A percentile compares a stretch with the other conserved stretches of the same genome.
Evolutionary conservation across 2,113 vertebrate species (phyloP).

Genomic region (Corynorhinus townsendii): DNA sequence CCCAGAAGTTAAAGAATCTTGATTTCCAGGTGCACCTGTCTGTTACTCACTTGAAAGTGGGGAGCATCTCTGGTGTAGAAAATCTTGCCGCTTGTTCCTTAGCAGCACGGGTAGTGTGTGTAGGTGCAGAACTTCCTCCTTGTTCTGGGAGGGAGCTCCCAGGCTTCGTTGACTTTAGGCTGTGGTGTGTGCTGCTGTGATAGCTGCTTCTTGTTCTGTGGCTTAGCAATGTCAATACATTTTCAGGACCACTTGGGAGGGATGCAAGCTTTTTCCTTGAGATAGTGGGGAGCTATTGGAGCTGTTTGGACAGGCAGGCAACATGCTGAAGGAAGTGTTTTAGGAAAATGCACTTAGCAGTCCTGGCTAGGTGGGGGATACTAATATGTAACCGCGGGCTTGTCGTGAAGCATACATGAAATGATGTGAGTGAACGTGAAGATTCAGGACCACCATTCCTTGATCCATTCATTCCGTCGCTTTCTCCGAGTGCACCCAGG

Average conservation of each 20-base stretch:
- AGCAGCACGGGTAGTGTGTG: neutral
- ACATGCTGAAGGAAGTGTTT: slow-evolving; percentile 2
- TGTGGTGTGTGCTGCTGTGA: neutral
- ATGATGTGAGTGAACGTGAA: neutral
- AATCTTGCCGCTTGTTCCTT: neutral
- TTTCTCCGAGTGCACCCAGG: neutral
- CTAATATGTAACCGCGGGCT: neutral
- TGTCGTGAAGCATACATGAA: neutral
- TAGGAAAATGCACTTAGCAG: neutral
- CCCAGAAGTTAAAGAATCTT: neutral
- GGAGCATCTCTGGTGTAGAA: neutral
- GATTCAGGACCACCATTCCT: neutral
- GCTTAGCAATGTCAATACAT: neutral
- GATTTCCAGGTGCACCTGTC: neutral
- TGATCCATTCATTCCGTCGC: neutral
- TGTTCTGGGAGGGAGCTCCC: neutral
- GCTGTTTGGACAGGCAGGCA: neutral
- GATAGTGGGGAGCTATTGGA: neutral
- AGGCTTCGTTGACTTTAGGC: neutral
- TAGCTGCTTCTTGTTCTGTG: neutral
- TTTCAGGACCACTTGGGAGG: neutral
- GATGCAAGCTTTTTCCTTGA: neutral
- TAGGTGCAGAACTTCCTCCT: neutral
- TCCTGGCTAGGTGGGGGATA: neutral
- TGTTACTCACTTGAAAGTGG: neutral